Percentiles rank a stretch among this genome's conserved stretches.
Conservation (phyloP, 2,888 invertebrate genomes). For the Loripinus fragilis region DNA sequence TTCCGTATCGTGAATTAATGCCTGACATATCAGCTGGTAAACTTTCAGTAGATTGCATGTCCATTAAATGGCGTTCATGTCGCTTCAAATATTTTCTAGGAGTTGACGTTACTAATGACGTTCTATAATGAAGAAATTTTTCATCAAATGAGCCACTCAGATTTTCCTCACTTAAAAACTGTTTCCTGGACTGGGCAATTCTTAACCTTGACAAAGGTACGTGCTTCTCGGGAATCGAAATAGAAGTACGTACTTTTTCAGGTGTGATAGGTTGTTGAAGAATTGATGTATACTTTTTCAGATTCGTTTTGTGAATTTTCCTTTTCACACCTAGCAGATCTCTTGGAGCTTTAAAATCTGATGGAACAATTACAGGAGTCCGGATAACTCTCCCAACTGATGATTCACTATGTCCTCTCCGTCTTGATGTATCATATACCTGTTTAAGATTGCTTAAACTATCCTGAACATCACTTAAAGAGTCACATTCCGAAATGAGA, state of each 20-base stretch:
- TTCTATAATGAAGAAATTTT: conserved; percentile 67
- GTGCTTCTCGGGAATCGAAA: conserved; percentile 39
- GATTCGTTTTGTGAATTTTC: conserved; percentile 39
- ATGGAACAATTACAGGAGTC: conserved; percentile 54
- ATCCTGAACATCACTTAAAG: conserved; percentile 50
- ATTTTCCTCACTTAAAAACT: conserved; percentile 75
- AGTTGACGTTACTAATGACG: conserved; percentile 56
- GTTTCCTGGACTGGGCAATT: conserved; percentile 71
- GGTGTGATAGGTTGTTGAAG: conserved; percentile 61
- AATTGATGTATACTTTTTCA: conserved; percentile 65
- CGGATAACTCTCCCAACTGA: conserved; percentile 52
- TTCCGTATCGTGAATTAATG: conserved; percentile 50
- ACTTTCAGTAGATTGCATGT: conserved; percentile 57
- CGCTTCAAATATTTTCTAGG: conserved; percentile 60
- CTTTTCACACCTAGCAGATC: conserved; percentile 45
- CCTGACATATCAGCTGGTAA: conserved; percentile 51
- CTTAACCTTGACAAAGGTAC: conserved; percentile 60
- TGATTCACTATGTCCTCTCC: conserved; percentile 45
- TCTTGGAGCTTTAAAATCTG: conserved; percentile 45
- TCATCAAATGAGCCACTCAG: conserved; percentile 60
- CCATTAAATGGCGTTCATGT: conserved; percentile 41
- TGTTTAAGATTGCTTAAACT: conserved; percentile 47
- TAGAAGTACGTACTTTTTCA: conserved; percentile 35
- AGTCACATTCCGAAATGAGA: conserved; percentile 47
- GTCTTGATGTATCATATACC: conserved; percentile 28